Evolutionary conservation across 1,140 invertebrate species (phyloP).

Genomic region (Macrosteles quadrilineatus): DNA sequence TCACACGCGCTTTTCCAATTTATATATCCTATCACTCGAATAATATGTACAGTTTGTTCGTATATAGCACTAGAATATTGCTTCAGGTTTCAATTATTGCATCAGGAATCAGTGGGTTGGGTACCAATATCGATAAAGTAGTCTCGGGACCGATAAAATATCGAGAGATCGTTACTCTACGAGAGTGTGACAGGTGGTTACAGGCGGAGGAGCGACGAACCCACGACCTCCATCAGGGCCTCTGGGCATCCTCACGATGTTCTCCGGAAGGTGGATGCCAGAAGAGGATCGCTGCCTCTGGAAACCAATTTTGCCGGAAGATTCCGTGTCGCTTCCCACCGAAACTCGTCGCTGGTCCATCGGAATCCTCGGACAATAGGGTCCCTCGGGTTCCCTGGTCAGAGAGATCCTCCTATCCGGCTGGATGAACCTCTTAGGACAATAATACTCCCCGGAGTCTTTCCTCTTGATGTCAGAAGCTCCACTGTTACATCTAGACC

Average conservation of each 20-base stretch:
- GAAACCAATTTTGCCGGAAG: background rate
- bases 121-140: too few relatives aligned
- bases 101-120: too few relatives aligned
- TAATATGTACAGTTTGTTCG: slow-evolving; percentile 17
- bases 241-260: slow-evolving; percentile 73
- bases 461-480: slow-evolving; percentile 37
- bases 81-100: slow-evolving; percentile 3
- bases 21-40: background rate
- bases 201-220: slow-evolving; percentile 53
- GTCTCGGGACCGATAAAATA: too few relatives aligned
- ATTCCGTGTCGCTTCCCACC: background rate
- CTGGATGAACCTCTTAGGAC: slow-evolving; percentile 15
- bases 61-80: slow-evolving; percentile 16
- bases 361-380: slow-evolving; percentile 32
- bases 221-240: slow-evolving; percentile 84
- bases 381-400: slow-evolving; percentile 25
- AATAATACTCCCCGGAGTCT: slow-evolving; percentile 36
- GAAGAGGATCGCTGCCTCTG: slow-evolving; percentile 29
- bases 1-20: background rate
- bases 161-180: slow-evolving; percentile 33
- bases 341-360: background rate
- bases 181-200: slow-evolving; percentile 37
- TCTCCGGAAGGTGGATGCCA: slow-evolving; percentile 51
- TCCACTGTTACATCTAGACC: slow-evolving; percentile 58
- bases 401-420: slow-evolving; percentile 22